A percentile compares a stretch with the other conserved stretches of the same genome.
These are phyloP conservation scores for Lordiphosa collinella DNA, from an alignment of 1,140 invertebrate species.

Conservation along the genomic window DNA sequence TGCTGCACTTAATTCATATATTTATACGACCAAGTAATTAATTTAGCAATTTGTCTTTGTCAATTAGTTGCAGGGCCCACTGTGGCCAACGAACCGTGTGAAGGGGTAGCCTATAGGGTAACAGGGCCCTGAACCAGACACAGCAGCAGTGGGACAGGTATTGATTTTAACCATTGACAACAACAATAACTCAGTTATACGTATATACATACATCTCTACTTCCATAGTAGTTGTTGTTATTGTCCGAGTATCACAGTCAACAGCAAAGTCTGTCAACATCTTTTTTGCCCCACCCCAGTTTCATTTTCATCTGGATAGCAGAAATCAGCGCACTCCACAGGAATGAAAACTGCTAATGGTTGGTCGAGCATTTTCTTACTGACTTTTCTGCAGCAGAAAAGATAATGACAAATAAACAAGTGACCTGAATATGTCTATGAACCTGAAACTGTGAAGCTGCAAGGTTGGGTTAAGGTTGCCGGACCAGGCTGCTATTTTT, in stretches of 20 bases:
- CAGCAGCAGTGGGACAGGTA: slow-evolving; percentile 14
- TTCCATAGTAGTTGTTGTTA: slow-evolving; percentile 2
- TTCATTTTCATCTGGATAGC: slow-evolving; percentile 4
- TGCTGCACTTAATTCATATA: no score
- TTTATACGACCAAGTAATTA: background rate
- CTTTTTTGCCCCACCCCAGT: background rate
- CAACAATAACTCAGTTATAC: slow-evolving; percentile 28
- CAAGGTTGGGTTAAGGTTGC: slow-evolving; percentile 39
- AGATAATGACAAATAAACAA: no score
- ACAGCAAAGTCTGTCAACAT: slow-evolving; percentile 1
- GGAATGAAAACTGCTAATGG: slow-evolving; percentile 26
- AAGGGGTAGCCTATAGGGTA: background rate
- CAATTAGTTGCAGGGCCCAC: slow-evolving; percentile 24
- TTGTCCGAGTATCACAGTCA: background rate
- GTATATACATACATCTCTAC: background rate
- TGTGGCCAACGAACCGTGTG: slow-evolving; percentile 36
- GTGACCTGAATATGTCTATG: slow-evolving; percentile 36
- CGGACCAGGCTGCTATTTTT: background rate
- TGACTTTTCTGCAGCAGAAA: background rate
- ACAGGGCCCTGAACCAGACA: no score
- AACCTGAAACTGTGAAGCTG: slow-evolving; percentile 8
- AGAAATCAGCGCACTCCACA: slow-evolving; percentile 13
- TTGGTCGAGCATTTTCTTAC: slow-evolving; percentile 12
- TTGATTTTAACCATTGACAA: slow-evolving; percentile 41
- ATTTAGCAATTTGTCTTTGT: slow-evolving; percentile 20